A percentile compares a stretch with the other conserved stretches of the same genome.
These are phyloP conservation scores for Sminthurinus aureus DNA, from an alignment of 2,888 invertebrate genomes.

Conservation along the genomic window DNA sequence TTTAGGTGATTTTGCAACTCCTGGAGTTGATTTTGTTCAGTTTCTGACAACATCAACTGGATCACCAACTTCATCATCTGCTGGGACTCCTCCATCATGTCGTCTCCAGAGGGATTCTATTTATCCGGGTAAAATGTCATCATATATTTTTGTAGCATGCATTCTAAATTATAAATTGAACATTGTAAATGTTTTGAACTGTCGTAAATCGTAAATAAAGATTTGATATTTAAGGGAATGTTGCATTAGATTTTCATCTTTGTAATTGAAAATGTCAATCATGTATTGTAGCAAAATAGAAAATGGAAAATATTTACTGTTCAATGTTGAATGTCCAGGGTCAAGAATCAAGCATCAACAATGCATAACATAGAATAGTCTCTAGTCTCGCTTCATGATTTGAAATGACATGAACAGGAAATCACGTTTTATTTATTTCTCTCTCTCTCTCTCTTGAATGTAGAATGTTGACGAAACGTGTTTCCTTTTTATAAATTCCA, in stretches of 20 bases:
- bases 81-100: conserved; percentile 38
- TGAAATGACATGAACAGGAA: no score
- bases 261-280: no score
- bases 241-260: no score
- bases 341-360: neutral
- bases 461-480: no score
- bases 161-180: neutral
- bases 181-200: neutral
- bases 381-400: no score
- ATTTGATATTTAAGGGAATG: no score
- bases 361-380: neutral
- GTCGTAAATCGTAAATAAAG: neutral
- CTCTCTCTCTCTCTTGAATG: no score
- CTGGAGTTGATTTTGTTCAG: conserved; percentile 43
- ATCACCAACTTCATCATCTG: conserved; percentile 31
- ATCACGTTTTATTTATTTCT: neutral
- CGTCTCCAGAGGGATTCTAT: conserved; percentile 29
- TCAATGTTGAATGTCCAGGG: neutral
- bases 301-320: no score
- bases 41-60: conserved; percentile 33
- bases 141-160: neutral
- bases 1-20: conserved; percentile 43
- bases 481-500: neutral
- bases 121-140: conserved; percentile 34
- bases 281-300: no score